Evolutionary conservation across 2,113 vertebrate species (phyloP).

Genomic region (Cyanistes caeruleus): DNA sequence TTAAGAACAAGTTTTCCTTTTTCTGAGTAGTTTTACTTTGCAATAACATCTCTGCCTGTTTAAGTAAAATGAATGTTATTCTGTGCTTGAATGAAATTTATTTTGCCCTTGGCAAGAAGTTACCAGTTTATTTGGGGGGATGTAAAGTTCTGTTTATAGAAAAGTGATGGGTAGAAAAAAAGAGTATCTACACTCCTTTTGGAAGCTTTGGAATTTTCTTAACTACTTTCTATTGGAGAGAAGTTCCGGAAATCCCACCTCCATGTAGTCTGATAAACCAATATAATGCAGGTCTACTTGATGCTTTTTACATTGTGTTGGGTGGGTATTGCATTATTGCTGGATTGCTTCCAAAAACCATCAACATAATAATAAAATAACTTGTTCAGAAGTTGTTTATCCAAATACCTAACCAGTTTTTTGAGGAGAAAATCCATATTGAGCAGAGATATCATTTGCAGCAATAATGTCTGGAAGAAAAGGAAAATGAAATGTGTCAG

Average conservation of each 20-base stretch:
- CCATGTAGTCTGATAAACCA: constrained; percentile 34
- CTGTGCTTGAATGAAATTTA: neutral
- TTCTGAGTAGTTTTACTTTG: neutral
- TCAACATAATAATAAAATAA: constrained; percentile 33
- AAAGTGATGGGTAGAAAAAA: neutral
- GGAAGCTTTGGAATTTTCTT: constrained; percentile 21
- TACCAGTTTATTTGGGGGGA: neutral
- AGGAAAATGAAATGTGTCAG: constrained; percentile 61
- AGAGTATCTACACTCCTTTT: neutral
- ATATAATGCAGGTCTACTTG: constrained; percentile 14
- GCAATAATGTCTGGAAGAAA: constrained; percentile 48
- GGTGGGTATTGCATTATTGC: constrained; percentile 38
- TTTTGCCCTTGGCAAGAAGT: neutral
- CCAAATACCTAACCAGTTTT: constrained; percentile 64
- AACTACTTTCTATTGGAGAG: constrained; percentile 10
- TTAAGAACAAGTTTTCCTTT: neutral
- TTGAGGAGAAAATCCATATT: constrained; percentile 56
- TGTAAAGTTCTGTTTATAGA: neutral
- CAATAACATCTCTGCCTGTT: neutral
- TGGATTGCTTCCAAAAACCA: constrained; percentile 61
- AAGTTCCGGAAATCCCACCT: constrained; percentile 40
- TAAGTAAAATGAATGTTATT: neutral
- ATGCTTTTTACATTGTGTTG: neutral
- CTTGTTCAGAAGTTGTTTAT: constrained; percentile 66
- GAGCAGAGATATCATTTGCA: constrained; percentile 58